Conservation (phyloP, 1,140 invertebrate species). For the Heterodera carotae region DNA sequence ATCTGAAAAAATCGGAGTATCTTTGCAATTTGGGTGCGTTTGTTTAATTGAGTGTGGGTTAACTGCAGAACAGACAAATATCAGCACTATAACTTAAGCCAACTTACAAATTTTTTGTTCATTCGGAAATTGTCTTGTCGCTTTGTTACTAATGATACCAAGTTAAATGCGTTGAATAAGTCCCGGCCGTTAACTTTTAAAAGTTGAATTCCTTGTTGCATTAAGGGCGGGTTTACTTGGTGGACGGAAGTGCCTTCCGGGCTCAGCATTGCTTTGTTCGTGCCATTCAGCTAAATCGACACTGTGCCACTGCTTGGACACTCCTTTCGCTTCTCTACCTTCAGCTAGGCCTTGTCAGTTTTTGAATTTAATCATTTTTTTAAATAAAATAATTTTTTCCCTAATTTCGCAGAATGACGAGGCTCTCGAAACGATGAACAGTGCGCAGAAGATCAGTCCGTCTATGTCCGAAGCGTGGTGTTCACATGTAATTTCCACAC, state of each 20-base stretch:
- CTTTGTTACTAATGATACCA: too few relatives aligned
- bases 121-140: too few relatives aligned
- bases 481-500: slow-evolving; percentile 31
- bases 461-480: slow-evolving; percentile 49
- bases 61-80: too few relatives aligned
- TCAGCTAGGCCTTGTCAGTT: slow-evolving; percentile 35
- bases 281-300: slow-evolving; percentile 49
- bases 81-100: too few relatives aligned
- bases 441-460: slow-evolving; percentile 52
- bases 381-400: neutral
- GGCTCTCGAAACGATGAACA: slow-evolving; percentile 39
- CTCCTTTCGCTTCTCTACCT: slow-evolving; percentile 42
- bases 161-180: too few relatives aligned
- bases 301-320: slow-evolving; percentile 44
- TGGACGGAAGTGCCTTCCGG: slow-evolving; percentile 18
- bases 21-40: slow-evolving; percentile 40
- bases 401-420: slow-evolving; percentile 41
- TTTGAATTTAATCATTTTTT: slow-evolving; percentile 12
- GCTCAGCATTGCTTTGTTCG: slow-evolving; percentile 52
- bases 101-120: too few relatives aligned
- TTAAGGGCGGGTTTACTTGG: slow-evolving; percentile 26
- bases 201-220: neutral
- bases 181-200: neutral
- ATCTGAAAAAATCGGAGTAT: slow-evolving; percentile 39
- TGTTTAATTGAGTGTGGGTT: neutral